These are phyloP conservation scores for Drosophila tanythrix DNA, from an alignment of 2,888 invertebrate genomes.

Conservation along the genomic window DNA sequence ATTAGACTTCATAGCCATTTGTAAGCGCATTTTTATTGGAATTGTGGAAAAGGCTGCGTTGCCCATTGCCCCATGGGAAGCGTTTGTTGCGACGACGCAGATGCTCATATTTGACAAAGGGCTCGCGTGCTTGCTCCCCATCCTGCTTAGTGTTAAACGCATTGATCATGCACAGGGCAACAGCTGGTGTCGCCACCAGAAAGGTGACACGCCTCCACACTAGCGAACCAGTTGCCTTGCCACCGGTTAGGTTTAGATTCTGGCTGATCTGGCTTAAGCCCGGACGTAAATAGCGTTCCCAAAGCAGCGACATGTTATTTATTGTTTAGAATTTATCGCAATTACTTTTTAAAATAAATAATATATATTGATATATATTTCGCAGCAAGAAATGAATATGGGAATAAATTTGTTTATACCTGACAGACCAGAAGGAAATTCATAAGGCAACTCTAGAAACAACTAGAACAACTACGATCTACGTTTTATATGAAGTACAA, in stretches of 20 bases:
- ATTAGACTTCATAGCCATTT: conserved; percentile 89
- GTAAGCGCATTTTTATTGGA: conserved; percentile 90
- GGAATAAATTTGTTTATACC: neutral
- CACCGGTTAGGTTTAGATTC: conserved; percentile 9
- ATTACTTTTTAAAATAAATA: conserved; percentile 14
- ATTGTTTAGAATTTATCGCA: conserved; percentile 27
- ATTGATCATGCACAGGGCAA: conserved; percentile 90
- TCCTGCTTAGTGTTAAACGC: conserved; percentile 85
- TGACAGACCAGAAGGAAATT: neutral
- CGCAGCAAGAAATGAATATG: conserved; percentile 25
- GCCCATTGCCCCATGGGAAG: conserved; percentile 97
- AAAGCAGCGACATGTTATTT: conserved; percentile 45
- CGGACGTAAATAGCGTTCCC: conserved; percentile 44
- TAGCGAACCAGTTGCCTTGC: conserved; percentile 85
- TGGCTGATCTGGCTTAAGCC: conserved; percentile 12
- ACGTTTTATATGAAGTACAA: neutral
- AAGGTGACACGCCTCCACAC: conserved; percentile 91
- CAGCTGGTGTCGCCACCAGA: conserved; percentile 91
- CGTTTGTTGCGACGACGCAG: conserved; percentile 91
- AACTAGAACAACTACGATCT: neutral
- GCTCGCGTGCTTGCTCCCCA: conserved; percentile 85
- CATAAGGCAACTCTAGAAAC: conserved; percentile 35
- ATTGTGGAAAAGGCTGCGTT: conserved; percentile 94
- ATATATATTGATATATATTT: conserved; percentile 7
- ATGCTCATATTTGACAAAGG: conserved; percentile 91